Percentiles rank a stretch among this genome's conserved stretches.
Conservation (phyloP, 2,797 vertebrate genomes). For the Peromyscus attwateri region DNA sequence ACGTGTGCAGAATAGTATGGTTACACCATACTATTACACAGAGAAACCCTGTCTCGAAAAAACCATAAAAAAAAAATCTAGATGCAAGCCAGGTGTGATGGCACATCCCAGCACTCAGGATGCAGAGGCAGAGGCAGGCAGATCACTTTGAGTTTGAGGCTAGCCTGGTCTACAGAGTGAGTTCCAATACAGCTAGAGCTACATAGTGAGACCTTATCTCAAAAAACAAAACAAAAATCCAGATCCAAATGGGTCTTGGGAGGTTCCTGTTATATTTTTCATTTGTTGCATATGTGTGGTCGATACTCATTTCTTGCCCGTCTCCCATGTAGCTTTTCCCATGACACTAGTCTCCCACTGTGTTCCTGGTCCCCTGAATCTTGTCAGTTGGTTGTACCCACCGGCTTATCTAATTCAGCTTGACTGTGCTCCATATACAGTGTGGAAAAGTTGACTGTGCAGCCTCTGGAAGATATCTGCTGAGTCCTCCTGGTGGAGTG, state of each 20-base stretch:
- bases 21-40: background rate
- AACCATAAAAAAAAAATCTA: background rate
- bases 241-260: background rate
- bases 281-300: background rate
- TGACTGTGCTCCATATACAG: background rate
- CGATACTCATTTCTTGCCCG: background rate
- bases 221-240: background rate
- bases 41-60: background rate
- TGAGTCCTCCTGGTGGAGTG: too few relatives aligned
- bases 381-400: rapidly evolving
- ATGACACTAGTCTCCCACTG: background rate
- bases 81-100: background rate
- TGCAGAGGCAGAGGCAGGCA: background rate
- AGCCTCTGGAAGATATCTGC: background rate
- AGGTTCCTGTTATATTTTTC: background rate
- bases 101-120: background rate
- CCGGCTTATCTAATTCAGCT: background rate
- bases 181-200: background rate
- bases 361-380: background rate
- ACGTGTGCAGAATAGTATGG: too few relatives aligned
- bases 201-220: background rate
- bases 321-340: background rate
- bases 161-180: background rate
- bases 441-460: rapidly evolving
- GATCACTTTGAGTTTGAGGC: background rate